Base-by-base conservation (phyloP, 2,797 vertebrate species). In the Anableps anableps region DNA sequence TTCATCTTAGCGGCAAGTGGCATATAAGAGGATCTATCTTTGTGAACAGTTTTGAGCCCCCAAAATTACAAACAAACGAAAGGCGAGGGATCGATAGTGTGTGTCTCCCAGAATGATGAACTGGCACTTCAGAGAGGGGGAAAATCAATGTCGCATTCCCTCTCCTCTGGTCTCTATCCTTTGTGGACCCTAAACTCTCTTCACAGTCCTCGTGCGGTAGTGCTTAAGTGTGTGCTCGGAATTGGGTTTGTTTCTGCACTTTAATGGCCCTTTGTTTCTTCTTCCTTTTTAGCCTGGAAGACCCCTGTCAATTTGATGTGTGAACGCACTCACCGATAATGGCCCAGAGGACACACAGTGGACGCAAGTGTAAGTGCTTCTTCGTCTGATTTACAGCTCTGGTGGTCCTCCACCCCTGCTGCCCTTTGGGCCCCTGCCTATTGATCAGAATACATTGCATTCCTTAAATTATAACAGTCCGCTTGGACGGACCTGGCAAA, bases 31-130 rank as follows among this genome's bases (percentile, higher is more conserved):
- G 92, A 94, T 95, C 94, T 90, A 93, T 95, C 92, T 94, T 92
- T 91, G 92, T 83, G 83, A 93, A 88, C 88, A 85, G 86, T 92
- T 95, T 92, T 94, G 90, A 95, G 94, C 81, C 89, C 91, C 94
- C 92, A 94, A 95, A 95, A 95, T 96, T 95, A 96, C 95, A 96
- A 96, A 96, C 94, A 96, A 96, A 96, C 93, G 89, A 94, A 95
- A 94, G 94, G 89, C 90, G 41, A 77, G 19, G 84, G 88, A 96
- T 96, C 94, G 89, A 96, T 96, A 79, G 88, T 82, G 88, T 86
- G 92, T 93, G 94, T 95, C 95, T 95, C 91, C 85, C 87, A 89
- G 93, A 95, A 95, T 96, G 95, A 96, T 96, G 94, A 96, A 96
- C 94, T 95, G 95, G 94, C 95, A 95, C 93, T 96, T 95, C 90